These are phyloP conservation scores for Python bivittatus DNA, from an alignment of 2,113 vertebrate species.

Conservation along the genomic window DNA sequence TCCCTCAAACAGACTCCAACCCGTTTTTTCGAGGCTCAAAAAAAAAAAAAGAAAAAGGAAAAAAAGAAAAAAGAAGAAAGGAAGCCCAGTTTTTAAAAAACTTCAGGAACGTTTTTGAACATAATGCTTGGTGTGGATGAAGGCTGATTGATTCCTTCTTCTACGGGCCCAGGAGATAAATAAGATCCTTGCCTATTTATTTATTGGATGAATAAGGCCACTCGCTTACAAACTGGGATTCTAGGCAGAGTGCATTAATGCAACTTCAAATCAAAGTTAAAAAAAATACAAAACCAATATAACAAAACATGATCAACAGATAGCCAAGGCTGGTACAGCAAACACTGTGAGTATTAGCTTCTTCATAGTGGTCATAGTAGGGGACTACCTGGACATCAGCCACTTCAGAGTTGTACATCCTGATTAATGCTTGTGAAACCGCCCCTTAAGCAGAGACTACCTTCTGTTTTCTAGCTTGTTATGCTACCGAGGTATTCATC, in stretches of 20 bases:
- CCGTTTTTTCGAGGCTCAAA: neutral
- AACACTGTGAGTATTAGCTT: too few species aligned
- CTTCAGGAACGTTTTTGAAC: neutral
- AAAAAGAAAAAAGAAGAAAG: too few species aligned
- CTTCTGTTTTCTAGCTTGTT: neutral
- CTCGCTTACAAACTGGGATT: neutral
- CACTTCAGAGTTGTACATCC: neutral
- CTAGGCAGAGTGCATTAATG: neutral
- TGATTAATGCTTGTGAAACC: neutral
- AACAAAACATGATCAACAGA: neutral
- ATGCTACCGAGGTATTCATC: neutral
- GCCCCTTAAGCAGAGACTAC: neutral
- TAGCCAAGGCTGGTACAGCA: neutral
- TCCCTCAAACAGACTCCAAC: neutral
- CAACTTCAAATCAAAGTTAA: neutral
- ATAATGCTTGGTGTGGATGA: neutral
- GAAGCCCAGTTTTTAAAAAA: neutral
- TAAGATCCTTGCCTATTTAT: neutral
- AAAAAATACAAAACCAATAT: neutral
- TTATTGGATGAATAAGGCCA: neutral
- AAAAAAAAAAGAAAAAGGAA: too few species aligned
- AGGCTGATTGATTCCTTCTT: neutral
- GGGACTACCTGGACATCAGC: neutral
- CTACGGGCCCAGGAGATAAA: neutral
- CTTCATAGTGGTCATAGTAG: neutral